Conservation (phyloP, 2,113 vertebrate species). For the Rattus rattus region DNA sequence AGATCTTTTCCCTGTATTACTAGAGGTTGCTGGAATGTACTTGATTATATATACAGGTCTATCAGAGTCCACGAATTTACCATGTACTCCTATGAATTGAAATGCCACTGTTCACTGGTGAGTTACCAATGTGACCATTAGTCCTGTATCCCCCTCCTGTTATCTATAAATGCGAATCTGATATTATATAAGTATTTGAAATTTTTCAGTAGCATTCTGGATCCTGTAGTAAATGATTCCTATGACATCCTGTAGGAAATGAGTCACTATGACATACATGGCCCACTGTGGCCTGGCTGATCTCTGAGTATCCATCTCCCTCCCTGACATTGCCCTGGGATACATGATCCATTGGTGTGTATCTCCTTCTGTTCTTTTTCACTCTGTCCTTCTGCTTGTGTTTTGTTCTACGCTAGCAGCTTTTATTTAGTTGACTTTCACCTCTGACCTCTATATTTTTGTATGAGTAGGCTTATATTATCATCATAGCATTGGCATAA, state of each 20-base stretch:
- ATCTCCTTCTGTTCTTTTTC: background rate
- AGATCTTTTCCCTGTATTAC: background rate
- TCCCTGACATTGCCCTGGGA: background rate
- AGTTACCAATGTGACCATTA: background rate
- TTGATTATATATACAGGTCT: background rate
- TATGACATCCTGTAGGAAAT: background rate
- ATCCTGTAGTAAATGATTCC: background rate
- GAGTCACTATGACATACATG: background rate
- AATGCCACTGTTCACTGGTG: background rate
- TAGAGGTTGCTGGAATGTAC: background rate
- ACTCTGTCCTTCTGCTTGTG: background rate
- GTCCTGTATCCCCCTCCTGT: background rate
- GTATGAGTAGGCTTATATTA: background rate
- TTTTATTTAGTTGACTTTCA: background rate
- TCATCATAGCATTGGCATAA: background rate
- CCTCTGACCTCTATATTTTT: background rate
- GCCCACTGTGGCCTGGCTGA: background rate
- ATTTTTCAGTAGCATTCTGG: background rate
- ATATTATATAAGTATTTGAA: background rate
- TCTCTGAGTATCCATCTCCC: background rate
- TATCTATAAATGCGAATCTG: background rate
- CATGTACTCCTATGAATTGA: background rate
- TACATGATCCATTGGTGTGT: background rate
- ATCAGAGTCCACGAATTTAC: background rate
- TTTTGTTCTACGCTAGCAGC: background rate